These are phyloP conservation scores for Trissonchulus sp. DNA, from an alignment of 2,888 invertebrate genomes.

Conservation along the genomic window DNA sequence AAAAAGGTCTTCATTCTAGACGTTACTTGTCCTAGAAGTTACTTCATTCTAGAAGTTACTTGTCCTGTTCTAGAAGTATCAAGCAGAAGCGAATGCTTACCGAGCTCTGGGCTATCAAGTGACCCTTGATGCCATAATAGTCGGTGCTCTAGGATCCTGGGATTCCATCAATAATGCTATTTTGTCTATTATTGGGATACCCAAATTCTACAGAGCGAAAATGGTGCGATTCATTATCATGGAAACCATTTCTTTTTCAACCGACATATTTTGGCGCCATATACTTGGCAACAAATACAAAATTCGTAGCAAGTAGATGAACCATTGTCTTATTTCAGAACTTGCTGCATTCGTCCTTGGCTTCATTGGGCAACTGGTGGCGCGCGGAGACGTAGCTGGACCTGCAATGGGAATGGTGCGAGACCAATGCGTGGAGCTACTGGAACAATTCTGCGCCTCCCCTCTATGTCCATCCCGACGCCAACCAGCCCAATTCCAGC, in stretches of 20 bases:
- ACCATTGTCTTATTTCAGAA: not conserved
- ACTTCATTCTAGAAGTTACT: not conserved
- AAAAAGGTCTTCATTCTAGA: no score
- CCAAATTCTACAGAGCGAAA: not conserved
- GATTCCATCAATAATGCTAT: conserved; percentile 43
- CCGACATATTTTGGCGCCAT: not conserved
- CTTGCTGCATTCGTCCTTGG: not conserved
- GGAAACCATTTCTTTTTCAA: not conserved
- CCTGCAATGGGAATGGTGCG: not conserved
- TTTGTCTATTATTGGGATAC: conserved; percentile 33
- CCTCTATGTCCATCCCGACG: not conserved
- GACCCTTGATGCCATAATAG: conserved; percentile 36
- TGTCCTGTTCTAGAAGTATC: not conserved
- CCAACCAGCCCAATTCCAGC: no score
- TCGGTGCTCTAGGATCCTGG: conserved; percentile 49
- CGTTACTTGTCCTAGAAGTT: not conserved
- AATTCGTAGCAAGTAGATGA: not conserved
- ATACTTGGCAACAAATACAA: not conserved
- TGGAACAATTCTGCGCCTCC: not conserved
- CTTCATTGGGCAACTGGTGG: not conserved
- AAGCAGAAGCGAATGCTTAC: not conserved
- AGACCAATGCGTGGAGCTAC: not conserved
- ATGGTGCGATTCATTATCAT: not conserved
- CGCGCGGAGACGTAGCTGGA: not conserved
- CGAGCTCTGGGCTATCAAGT: not conserved